Evolutionary conservation across 2,797 vertebrate genomes (phyloP), one percentile per base, ranked within the genome.

Genomic region (Capromys pilorides): DNA sequence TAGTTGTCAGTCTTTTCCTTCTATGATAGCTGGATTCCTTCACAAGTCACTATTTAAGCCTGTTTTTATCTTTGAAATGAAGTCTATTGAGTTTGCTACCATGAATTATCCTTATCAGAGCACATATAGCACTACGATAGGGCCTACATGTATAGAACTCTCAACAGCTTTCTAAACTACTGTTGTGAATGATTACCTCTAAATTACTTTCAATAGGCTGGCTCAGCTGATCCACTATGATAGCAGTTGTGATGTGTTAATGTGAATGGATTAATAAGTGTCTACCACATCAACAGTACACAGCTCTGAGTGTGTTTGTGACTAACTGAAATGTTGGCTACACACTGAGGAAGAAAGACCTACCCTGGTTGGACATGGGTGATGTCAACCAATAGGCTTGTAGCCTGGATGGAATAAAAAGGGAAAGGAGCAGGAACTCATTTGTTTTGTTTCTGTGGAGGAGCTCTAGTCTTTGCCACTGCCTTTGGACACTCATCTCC

Each of bases 61-160:
- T 89, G 7, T 80, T 78, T 95, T 91, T 62, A 69, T n/a, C 41
- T 69, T n/a, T 71, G 83, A 89, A 78, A 81, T 18, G 39, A 16
- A 64, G 22, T 61, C 21, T 26, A 26, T 1, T 71, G n/a, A 79
- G 31, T 14, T 69, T 39, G 36, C 33, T 10, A 5, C 28, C 71
- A 4, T 67, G 54, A 82, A 13, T 39, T 57, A 62, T 11, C 67
- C 82, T 36, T 31, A 82, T 36, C 7, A 83, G 64, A 49, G 62
- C 24, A 77, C 57, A n/a, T 1, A 83, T 13, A 86, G 51, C 21
- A 36, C 6, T 81, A 75, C 19, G 12, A 62, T 31, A 33, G 33
- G 14, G 19, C 13, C 66, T 28, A 22, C 4, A 28, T 2, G 7
- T 22, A 18, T 2, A n/a, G 36, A 87, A 39, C 36, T 28, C 49